Base-by-base conservation (phyloP, 2,113 vertebrate species). In the Aspiorhynchus laticeps region DNA sequence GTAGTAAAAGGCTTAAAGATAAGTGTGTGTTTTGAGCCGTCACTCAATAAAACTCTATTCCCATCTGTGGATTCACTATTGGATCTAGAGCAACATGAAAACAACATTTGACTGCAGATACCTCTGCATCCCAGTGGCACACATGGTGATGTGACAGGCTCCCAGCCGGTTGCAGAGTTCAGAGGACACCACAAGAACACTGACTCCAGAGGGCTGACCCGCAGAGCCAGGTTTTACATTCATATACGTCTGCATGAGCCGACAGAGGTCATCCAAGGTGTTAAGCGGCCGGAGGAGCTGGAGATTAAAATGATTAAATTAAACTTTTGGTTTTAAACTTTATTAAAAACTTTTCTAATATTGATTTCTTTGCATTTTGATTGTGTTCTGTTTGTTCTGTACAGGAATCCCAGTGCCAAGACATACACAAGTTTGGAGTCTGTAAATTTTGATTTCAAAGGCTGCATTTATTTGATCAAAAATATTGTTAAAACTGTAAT, bases 111-210 rank as follows among this genome's bases (percentile, higher is more conserved):
- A 48, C 7, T 48, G n/a, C 41, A 51, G 43, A 15, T 77, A 46
- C 98, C 98, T 98, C 91, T 99, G 98, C 97, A 99, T 97, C 48
- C 98, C 98, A 0, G 98, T 99, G 89, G 95, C 95, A 0, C 98
- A 99, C 97, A 99, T 96, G 69, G 95, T 93, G 56, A 99, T 95
- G 93, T 99, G 97, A 71, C 98, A 99, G 73, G 97, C 98, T 14
- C 98, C 98, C 73, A 99, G 96, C 0, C 98, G 96, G 85, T 97
- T 98, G 69, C 98, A 99, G 89, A 99, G 96, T 94, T 99, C 98
- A 0, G 97, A 97, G 81, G 98, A 99, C 76, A 98, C 91, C 8
- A 96, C 96, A 43, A 99, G 93, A 87, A 99, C 93, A 19, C 96
- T 96, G 5, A 97, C 95, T 14, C 97, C 97, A 0, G 95, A 88